These are phyloP conservation scores for Acanthococcus lagerstroemiae DNA, from an alignment of 2,888 invertebrate species.

Conservation along the genomic window DNA sequence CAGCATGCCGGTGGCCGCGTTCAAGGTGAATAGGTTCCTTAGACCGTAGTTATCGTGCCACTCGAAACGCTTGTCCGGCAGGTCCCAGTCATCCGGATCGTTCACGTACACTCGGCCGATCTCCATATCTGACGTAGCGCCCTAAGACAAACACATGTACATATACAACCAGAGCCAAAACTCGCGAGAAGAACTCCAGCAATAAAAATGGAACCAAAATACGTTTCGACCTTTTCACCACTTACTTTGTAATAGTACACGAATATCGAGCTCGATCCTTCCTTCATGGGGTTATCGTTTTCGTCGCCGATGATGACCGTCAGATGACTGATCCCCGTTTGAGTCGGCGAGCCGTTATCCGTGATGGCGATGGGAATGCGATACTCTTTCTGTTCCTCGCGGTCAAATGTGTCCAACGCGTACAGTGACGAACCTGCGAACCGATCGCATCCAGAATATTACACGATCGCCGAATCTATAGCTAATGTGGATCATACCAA, in stretches of 20 bases:
- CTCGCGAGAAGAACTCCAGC: background rate
- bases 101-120: conserved; percentile 89
- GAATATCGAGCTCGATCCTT: conserved; percentile 80
- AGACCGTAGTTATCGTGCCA: conserved; percentile 49
- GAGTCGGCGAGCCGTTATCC: conserved; percentile 64
- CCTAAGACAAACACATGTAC: background rate
- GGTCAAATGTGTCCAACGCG: conserved; percentile 68
- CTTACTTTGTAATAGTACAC: conserved; percentile 84
- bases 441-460: background rate
- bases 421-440: conserved; percentile 52
- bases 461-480: background rate
- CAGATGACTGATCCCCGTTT: conserved; percentile 71
- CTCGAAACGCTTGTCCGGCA: conserved; percentile 77
- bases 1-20: conserved; percentile 72
- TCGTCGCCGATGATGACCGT: conserved; percentile 86
- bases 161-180: background rate
- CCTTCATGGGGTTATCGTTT: conserved; percentile 83
- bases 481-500: background rate
- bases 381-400: conserved; percentile 79
- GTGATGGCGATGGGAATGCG: conserved; percentile 78
- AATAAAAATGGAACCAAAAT: no score
- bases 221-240: no score
- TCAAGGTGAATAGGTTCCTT: conserved; percentile 58
- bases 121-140: conserved; percentile 51
- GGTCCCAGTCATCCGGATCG: conserved; percentile 95